phyloP scores from a whole-genome alignment of 2,113 vertebrate species.

The Hippopotamus amphibius region DNA sequence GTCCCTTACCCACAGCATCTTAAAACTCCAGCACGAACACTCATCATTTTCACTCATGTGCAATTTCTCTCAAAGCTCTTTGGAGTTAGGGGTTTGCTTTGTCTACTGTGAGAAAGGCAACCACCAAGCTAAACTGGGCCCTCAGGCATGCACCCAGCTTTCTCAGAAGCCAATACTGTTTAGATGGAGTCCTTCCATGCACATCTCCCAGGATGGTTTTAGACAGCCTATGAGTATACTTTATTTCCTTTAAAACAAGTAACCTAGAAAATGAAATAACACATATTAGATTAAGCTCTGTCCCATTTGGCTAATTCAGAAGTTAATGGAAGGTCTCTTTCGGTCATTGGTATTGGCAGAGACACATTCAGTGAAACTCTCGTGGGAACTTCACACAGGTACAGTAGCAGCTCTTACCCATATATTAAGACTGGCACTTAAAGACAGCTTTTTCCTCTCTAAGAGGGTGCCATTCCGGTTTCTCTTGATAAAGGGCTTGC shows the following conservation, averaged over 20 bases:
- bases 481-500: conserved; percentile 51
- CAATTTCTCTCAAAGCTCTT: conserved; percentile 64
- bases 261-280: conserved; percentile 85
- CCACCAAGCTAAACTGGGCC: conserved; percentile 68
- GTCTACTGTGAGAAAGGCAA: conserved; percentile 75
- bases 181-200: conserved; percentile 75
- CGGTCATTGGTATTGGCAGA: conserved; percentile 81
- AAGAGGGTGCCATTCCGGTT: conserved; percentile 7
- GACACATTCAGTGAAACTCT: conserved; percentile 76
- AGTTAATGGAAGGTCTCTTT: conserved; percentile 84
- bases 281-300: conserved; percentile 83
- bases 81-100: conserved; percentile 69
- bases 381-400: conserved; percentile 70
- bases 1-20: neutral
- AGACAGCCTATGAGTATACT: conserved; percentile 78
- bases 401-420: conserved; percentile 71
- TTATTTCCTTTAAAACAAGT: conserved; percentile 85
- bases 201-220: conserved; percentile 78
- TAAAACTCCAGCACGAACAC: neutral
- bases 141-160: conserved; percentile 74
- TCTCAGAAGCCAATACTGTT: conserved; percentile 66
- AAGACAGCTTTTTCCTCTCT: conserved; percentile 60
- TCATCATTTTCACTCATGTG: conserved; percentile 62
- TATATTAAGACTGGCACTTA: conserved; percentile 76
- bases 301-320: conserved; percentile 84